These are phyloP conservation scores for Hycleus phaleratus DNA, from an alignment of 1,140 invertebrate genomes.

Conservation along the genomic window DNA sequence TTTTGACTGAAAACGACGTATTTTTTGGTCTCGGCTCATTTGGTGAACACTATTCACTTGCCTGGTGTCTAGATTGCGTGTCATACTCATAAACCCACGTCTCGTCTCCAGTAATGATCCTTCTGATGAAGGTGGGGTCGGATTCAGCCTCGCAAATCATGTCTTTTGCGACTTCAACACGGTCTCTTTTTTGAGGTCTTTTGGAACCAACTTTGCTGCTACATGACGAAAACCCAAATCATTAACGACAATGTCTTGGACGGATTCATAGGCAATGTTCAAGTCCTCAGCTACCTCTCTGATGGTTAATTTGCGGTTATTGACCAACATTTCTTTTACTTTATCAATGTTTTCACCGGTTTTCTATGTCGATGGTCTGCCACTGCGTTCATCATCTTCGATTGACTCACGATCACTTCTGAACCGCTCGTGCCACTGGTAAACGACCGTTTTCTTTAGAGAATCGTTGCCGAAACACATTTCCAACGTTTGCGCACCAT, in stretches of 20 bases:
- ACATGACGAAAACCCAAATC: slow-evolving; percentile 2
- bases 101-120: slow-evolving; percentile 13
- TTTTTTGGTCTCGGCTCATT: slow-evolving; percentile 22
- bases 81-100: slow-evolving; percentile 22
- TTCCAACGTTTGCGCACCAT: not conserved
- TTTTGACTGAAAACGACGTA: slow-evolving; percentile 22
- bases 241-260: slow-evolving; percentile 11
- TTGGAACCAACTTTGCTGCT: slow-evolving; percentile 4
- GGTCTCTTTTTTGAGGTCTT: slow-evolving; percentile 1
- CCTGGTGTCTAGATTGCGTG: slow-evolving; percentile 17
- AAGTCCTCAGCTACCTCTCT: slow-evolving; percentile 4
- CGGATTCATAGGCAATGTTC: slow-evolving; percentile 10
- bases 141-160: too few species aligned
- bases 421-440: too few species aligned
- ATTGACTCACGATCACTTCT: too few species aligned
- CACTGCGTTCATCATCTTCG: too few species aligned
- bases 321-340: slow-evolving; percentile 10
- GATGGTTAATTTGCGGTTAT: slow-evolving; percentile 12
- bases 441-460: not conserved
- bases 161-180: too few species aligned
- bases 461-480: not conserved
- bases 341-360: slow-evolving; percentile 8
- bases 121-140: too few species aligned
- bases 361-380: too few species aligned
- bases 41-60: slow-evolving; percentile 22